Evolutionary conservation across 53 echinoderm and acorn worm species (phyloP), one percentile per base, ranked within the genome.

Genomic region (Patiria pectinifera): DNA sequence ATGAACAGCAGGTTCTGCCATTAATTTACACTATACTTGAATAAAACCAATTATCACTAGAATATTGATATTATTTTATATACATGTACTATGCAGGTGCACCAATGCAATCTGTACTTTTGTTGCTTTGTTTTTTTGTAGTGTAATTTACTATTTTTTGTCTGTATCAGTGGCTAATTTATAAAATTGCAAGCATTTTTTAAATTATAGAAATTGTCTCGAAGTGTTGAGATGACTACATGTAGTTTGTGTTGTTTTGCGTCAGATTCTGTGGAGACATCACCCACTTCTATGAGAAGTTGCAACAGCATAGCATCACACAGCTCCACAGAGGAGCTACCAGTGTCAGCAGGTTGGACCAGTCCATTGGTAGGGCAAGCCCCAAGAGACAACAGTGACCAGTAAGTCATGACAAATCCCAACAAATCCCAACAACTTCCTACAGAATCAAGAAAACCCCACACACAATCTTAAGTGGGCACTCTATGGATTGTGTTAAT

Each of bases 311-410:
- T 95, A 19, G 89, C 95, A 11, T 95, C 95, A 10, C 95, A 95
- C 46, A 93, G 95, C 80, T 96, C 96, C 75, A 95, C 93, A 59
- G 96, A 96, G 61, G 96, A 96, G 35, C 84, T 94, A 1, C 82
- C 88, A 35, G 83, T 72, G 53, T 94, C 95, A 47, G 61, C 93
- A 53, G 90, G 92, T 12, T 93, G 93, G 86, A 83, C 92, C 58
- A 86, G 91, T 23, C 92, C 86, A 59, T 75, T 89, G 15, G 85
- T 87, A 9, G 85, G 92, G 0, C 46, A 87, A 24, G 87, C 84
- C 59, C 84, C 86, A 48, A 94, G 84, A 89, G 94, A 94, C 49
- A 89, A 76, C 88, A 92, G 92, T 69, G 94, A 88, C 43, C 88
- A 94, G 94, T 94, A 85, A 94, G 92, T 94, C 25, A 14, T 14